These are phyloP conservation scores for Zaprionus tsacasi DNA, from an alignment of 1,140 invertebrate species.

Conservation along the genomic window DNA sequence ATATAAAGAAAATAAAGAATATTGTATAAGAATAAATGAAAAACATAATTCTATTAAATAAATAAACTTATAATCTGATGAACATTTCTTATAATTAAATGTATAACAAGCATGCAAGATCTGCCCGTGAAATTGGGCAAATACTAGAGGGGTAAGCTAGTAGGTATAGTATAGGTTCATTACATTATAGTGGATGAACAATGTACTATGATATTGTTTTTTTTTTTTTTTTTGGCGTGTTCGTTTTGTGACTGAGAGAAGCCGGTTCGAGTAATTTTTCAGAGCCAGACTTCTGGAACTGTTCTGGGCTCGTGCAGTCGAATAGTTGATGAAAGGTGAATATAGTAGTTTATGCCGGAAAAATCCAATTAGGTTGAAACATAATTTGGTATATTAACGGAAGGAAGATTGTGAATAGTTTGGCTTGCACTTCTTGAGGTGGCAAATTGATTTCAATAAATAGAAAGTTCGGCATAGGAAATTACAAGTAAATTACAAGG, in stretches of 20 bases:
- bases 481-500: constrained; percentile 34
- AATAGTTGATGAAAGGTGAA: constrained; percentile 23
- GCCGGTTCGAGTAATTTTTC: constrained; percentile 23
- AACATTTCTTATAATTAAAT: constrained; percentile 6
- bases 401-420: constrained; percentile 40
- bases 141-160: constrained; percentile 52
- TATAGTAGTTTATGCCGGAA: constrained; percentile 3
- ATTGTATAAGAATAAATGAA: constrained; percentile 42
- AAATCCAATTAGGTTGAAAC: background rate
- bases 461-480: constrained; percentile 41
- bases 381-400: constrained; percentile 41
- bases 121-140: constrained; percentile 21
- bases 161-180: background rate
- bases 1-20: constrained; percentile 20
- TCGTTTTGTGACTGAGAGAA: constrained; percentile 22
- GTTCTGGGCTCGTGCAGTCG: constrained; percentile 30
- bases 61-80: constrained; percentile 28
- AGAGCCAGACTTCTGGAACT: constrained; percentile 7
- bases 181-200: constrained; percentile 21
- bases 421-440: constrained; percentile 10
- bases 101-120: constrained; percentile 64
- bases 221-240: constrained; percentile 2
- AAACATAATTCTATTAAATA: constrained; percentile 35
- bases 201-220: constrained; percentile 7
- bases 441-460: constrained; percentile 11